Evolutionary conservation across 2,113 vertebrate species (phyloP), one percentile per base, ranked within the genome.

Genomic region (Neogobius melanostomus): DNA sequence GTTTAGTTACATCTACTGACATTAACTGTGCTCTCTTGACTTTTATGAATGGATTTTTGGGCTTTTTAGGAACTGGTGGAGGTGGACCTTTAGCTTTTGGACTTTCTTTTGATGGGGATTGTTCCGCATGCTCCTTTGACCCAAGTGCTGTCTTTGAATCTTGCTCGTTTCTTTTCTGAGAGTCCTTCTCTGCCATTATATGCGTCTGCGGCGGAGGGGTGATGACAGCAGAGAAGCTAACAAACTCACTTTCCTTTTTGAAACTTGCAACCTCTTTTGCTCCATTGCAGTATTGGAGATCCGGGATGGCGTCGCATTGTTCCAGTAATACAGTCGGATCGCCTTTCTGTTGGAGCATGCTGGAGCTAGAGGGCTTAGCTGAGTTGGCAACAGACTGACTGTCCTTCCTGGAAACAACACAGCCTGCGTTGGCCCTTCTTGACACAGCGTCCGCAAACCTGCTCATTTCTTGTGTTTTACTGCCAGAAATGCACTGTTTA

Each of bases 21-120:
- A 68, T 81, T 60, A 87, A 67, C 17, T 89, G 87, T 11, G 74
- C 76, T 7, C 81, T 84, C 82, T 81, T 85, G 0, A 86, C 82
- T 68, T 87, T 91, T 71, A 83, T 79, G 15, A 92, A 89, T 5
- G 90, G 88, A 52, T 92, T 93, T 72, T 88, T 90, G 5, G 91
- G 93, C 71, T 92, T 92, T 79, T 92, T 93, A 8, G 90, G 85
- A 42, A 92, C 90, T 43, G 91, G 91, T 8, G 91, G 92, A 11
- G 91, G 91, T 36, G 93, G 90, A 65, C 90, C 90, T 88, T 90
- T 92, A 6, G 52, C 76, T 88, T 77, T 91, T 28, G 74, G 16
- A 62, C 76, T 87, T 69, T 82, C 82, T 43, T 73, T 80, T 46
- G 65, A 50, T 21, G 28, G 0, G 43, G 44, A n/a, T 28, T 79